A percentile compares a stretch with the other conserved stretches of the same genome.
phyloP scores from a whole-genome alignment of 2,888 invertebrate species.

The Himalopsyche tibetana region DNA sequence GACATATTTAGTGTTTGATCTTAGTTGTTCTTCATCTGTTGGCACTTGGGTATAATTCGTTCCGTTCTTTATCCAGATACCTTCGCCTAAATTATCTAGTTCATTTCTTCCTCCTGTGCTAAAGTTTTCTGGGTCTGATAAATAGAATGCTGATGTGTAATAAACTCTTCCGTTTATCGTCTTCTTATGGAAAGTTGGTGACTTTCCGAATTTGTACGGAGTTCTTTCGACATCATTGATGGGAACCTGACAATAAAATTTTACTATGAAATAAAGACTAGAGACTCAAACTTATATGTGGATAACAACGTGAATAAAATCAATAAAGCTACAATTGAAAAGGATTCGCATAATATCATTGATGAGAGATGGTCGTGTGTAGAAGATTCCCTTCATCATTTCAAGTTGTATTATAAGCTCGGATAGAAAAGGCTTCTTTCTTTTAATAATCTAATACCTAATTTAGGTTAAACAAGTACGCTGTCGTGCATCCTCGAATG shows the following conservation, averaged over 20 bases:
- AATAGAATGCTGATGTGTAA: constrained; percentile 59
- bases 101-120: constrained; percentile 53
- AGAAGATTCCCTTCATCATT: background rate
- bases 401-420: background rate
- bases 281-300: too few species aligned
- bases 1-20: constrained; percentile 52
- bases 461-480: too few species aligned
- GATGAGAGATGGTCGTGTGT: background rate
- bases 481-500: too few species aligned
- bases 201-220: constrained; percentile 58
- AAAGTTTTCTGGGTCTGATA: constrained; percentile 55
- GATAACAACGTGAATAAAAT: too few species aligned
- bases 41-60: constrained; percentile 61
- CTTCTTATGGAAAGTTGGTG: constrained; percentile 59
- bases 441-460: background rate
- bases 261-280: too few species aligned
- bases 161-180: constrained; percentile 54
- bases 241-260: constrained; percentile 51
- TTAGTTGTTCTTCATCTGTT: constrained; percentile 53
- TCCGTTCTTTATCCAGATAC: constrained; percentile 63
- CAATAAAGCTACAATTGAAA: too few species aligned
- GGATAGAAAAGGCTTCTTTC: background rate
- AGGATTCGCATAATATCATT: too few species aligned
- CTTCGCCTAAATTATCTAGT: constrained; percentile 54
- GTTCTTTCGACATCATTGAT: constrained; percentile 54